A percentile compares a stretch with the other conserved stretches of the same genome.
These are phyloP conservation scores for Deroptyus accipitrinus DNA, from an alignment of 2,113 vertebrate species.

Conservation along the genomic window DNA sequence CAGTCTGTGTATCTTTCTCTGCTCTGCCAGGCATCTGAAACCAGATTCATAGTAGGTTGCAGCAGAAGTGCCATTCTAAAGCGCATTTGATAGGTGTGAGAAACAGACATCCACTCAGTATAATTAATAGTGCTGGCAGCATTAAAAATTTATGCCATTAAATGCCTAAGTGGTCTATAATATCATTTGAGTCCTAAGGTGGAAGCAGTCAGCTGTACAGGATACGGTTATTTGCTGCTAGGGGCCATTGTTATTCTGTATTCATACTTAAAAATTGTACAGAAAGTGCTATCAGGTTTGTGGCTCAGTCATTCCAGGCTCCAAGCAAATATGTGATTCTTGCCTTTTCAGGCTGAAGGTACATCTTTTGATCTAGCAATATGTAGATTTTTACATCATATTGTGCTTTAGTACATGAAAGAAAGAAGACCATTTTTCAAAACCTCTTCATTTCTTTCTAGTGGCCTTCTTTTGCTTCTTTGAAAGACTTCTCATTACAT, in stretches of 20 bases:
- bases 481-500: background rate
- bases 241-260: background rate
- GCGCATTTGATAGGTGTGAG: background rate
- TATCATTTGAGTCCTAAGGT: background rate
- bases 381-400: background rate
- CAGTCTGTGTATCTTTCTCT: background rate
- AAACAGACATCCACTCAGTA: background rate
- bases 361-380: background rate
- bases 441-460: background rate
- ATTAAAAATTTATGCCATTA: constrained; percentile 31
- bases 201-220: background rate
- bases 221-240: background rate
- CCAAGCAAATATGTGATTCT: background rate
- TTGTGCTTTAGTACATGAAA: background rate
- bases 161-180: background rate
- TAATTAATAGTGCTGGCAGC: background rate
- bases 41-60: background rate
- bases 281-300: background rate
- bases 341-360: background rate
- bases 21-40: background rate
- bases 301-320: background rate
- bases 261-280: background rate
- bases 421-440: background rate
- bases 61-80: background rate
- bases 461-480: background rate